Percentiles rank a stretch among this genome's conserved stretches.
Evolutionary conservation across 23 tunicate genomes (phyloP).

Genomic region (Halocynthia roretzi): DNA sequence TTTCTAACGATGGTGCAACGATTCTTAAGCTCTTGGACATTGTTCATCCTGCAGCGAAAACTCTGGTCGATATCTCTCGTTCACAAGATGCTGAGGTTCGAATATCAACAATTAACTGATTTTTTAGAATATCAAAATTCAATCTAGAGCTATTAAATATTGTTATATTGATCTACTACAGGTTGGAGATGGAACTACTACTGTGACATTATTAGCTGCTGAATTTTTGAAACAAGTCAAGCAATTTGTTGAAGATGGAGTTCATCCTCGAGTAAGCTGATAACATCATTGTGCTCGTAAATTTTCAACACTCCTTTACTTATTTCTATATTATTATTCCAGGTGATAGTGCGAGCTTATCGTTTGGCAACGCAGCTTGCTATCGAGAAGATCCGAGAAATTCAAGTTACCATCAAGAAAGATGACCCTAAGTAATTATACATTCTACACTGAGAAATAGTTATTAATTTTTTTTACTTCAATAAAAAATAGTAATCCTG

Average conservation of each 20-base stretch:
- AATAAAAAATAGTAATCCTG: background rate
- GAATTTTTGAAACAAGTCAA: constrained; percentile 89
- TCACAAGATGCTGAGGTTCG: constrained; percentile 94
- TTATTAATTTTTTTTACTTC: background rate
- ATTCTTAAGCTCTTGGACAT: constrained; percentile 88
- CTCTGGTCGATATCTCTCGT: constrained; percentile 91
- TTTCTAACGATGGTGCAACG: constrained; percentile 98
- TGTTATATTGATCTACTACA: constrained; percentile 2
- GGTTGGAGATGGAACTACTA: constrained; percentile 98
- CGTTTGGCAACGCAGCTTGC: constrained; percentile 86
- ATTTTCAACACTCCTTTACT: background rate
- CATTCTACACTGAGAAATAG: background rate
- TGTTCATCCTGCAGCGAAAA: constrained; percentile 97
- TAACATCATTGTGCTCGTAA: background rate
- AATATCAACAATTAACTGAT: background rate
- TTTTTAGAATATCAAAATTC: background rate
- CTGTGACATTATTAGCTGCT: constrained; percentile 90
- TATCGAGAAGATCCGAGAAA: constrained; percentile 74
- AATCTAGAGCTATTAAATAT: background rate
- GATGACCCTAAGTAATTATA: constrained; percentile 48
- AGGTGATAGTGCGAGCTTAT: constrained; percentile 89
- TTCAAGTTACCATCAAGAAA: constrained; percentile 69
- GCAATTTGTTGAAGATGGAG: constrained; percentile 87
- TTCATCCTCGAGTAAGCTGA: constrained; percentile 71
- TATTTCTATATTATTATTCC: background rate